Evolutionary conservation across 30 jellyfish, hydroid and myxozoan genomes (phyloP), one percentile per base, ranked within the genome.

Genomic region (Pelagia noctiluca): DNA sequence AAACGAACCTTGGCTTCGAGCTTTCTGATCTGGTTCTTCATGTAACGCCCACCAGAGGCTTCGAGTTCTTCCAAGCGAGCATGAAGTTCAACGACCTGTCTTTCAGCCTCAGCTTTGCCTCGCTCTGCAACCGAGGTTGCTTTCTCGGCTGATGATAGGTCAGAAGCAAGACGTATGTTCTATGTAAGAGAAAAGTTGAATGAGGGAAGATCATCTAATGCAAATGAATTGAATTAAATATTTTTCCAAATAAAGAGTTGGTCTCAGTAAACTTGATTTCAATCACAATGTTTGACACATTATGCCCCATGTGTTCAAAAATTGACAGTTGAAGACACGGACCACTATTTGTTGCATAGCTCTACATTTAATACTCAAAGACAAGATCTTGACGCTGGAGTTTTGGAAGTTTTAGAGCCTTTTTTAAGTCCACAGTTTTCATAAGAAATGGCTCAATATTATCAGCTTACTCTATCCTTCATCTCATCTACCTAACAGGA

Each of bases 11-110:
- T 86, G 32, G 79, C 85, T 54, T 86, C 96, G 26, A 86, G 96
- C 48, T 86, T 86, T 50, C 96, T 86, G 86, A 86, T 62, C 83
- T 86, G 96, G 63, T 63, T 75, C 75, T 76, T 86, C 89, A 86
- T 63, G 46, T 75, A 86, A 46, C 96, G 63, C 18, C 71, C 96
- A 10, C 96, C 96, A 79, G 78, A 63, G 28, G 90, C 90, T 37
- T 86, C 96, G n/a, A 86, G 22, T 32, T 86, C 96, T 36, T 86
- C 96, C 3, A 86, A 35, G 62, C 83, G 54, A 3, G 89, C 85
- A 23, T 76, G 80, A 5, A 86, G 72, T 52, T 86, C 96, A 29
- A 77, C 25, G 22, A 86, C 64, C 8, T 37, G 62, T 49, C 85
- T 75, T 80, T 86, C 96, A 3, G 96, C 96, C 35, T 86, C 96